Evolutionary conservation across 1,140 invertebrate species (phyloP).

Genomic region (Drosophila yakuba): DNA sequence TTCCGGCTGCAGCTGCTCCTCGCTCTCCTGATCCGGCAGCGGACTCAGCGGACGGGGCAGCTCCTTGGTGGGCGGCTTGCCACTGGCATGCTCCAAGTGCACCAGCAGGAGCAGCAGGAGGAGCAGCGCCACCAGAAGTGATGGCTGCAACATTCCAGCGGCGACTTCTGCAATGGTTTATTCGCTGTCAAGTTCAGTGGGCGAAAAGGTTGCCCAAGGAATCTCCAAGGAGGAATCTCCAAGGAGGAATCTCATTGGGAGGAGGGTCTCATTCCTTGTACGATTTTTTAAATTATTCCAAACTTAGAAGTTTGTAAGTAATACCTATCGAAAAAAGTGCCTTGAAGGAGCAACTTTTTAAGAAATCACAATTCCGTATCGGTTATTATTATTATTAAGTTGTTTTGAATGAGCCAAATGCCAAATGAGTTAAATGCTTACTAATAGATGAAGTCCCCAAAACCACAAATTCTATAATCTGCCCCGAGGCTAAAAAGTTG

Average conservation of each 20-base stretch:
- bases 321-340: too few relatives aligned
- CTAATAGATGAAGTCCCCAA: neutral
- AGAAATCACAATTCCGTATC: too few relatives aligned
- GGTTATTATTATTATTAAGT: too few relatives aligned
- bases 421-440: too few relatives aligned
- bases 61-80: constrained; percentile 59
- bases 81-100: constrained; percentile 24
- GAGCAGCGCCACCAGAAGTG: constrained; percentile 18
- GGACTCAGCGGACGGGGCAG: constrained; percentile 52
- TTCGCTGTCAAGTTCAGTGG: constrained; percentile 26
- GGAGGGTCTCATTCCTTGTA: neutral
- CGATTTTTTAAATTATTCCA: too few relatives aligned
- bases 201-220: neutral
- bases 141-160: constrained; percentile 54
- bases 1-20: constrained; percentile 9
- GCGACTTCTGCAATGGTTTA: constrained; percentile 41
- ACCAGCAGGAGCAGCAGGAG: constrained; percentile 3
- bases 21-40: constrained; percentile 4
- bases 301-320: too few relatives aligned
- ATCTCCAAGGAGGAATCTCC: neutral
- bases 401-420: too few relatives aligned
- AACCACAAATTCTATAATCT: constrained; percentile 22
- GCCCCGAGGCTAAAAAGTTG: constrained; percentile 15
- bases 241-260: too few relatives aligned
- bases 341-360: too few relatives aligned